Conservation (phyloP, 64 coral and sea anemone genomes). For the Stichodactyla helianthus region DNA sequence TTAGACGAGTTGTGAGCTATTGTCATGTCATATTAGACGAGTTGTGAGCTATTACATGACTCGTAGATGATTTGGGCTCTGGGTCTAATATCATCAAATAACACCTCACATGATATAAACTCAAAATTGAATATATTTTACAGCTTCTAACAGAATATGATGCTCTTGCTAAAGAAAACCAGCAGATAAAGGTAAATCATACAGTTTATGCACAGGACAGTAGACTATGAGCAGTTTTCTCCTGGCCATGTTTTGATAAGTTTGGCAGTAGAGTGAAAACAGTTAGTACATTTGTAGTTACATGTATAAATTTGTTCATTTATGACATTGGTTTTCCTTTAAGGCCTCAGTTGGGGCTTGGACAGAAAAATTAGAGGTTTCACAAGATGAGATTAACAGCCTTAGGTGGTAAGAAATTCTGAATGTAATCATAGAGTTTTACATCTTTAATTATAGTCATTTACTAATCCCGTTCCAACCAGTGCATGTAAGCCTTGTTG, state of each 20-base stretch:
- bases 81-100: too few relatives aligned
- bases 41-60: too few relatives aligned
- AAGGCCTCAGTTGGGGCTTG: not conserved
- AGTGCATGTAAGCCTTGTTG: too few relatives aligned
- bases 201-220: not conserved
- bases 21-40: too few relatives aligned
- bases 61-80: too few relatives aligned
- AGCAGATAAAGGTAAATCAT: conserved; percentile 19
- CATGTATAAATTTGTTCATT: too few relatives aligned
- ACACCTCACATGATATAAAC: not conserved
- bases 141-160: conserved; percentile 89
- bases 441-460: not conserved
- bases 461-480: too few relatives aligned
- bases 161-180: conserved; percentile 52
- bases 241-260: too few relatives aligned
- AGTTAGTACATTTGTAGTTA: too few relatives aligned
- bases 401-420: conserved; percentile 42
- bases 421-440: too few relatives aligned
- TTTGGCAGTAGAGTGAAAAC: too few relatives aligned
- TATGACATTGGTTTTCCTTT: not conserved
- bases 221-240: not conserved
- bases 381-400: conserved; percentile 39
- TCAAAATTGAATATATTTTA: not conserved
- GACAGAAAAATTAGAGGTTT: conserved; percentile 28
- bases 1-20: too few relatives aligned